Evolutionary conservation across 2,888 invertebrate genomes (phyloP), one percentile per base, ranked within the genome.

Genomic region (Nudaria mundana): DNA sequence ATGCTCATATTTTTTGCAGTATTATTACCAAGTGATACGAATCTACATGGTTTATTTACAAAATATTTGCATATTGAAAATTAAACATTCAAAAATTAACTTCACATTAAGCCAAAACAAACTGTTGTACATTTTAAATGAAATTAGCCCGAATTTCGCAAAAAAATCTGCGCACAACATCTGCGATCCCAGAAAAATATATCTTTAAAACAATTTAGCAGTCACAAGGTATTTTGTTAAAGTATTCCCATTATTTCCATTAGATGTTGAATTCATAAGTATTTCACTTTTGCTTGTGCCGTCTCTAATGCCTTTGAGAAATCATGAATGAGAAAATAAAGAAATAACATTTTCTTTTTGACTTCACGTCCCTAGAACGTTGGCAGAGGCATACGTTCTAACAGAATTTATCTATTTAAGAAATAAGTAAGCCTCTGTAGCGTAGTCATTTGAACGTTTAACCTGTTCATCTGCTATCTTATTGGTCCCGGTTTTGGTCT

Each of bases 181-280:
- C 30, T 28, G 30, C 29, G 26, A 28, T 30, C 25, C 25, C 26
- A 14, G 30, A 39, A 51, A 48, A 41, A 40, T 28, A 22, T 39
- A 25, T 18, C 5, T 18, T 29, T 30, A 18, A 14, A 53, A 47
- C 51, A 43, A 53, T 51, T 49, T 44, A 40, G 39, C 30, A 36
- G 33, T 51, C 47, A 43, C 51, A 47, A 43, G 29, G 37, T 46
- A 40, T 49, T 53, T 53, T 44, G 31, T 32, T 29, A 40, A 59
- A 53, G 43, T 38, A 51, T 56, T 56, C 45, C 12, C 32, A 48
- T 50, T 44, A 52, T 47, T 50, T 43, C 22, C 43, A 40, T 57
- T 53, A 51, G 42, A 48, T 41, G 40, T 50, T 39, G 42, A 43
- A 45, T 47, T 52, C 44, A 31, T 16, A 52, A 57, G 47, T 48